Percentiles rank a stretch among this genome's conserved stretches.
phyloP scores from a whole-genome alignment of 2,113 vertebrate species.

The Brachyhypopomus gauderio region DNA sequence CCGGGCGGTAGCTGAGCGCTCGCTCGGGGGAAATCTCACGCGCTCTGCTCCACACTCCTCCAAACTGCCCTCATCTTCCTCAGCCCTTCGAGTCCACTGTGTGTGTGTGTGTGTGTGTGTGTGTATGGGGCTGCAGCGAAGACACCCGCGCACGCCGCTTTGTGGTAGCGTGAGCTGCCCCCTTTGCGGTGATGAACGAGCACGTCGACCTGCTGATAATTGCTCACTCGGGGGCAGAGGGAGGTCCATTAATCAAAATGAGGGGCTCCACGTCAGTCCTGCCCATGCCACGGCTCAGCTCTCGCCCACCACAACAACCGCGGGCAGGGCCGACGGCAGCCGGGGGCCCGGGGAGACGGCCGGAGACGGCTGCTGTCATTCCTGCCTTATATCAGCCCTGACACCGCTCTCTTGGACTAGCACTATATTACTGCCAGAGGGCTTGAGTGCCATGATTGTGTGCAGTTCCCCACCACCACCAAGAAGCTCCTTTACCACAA shows the following conservation, averaged over 20 bases:
- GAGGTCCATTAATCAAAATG: constrained; percentile 82
- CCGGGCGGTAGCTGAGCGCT: constrained; percentile 49
- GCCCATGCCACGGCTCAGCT: constrained; percentile 43
- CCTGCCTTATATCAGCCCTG: constrained; percentile 3
- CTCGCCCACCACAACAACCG: constrained; percentile 49
- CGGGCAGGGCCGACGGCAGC: constrained; percentile 21
- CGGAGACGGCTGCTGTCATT: constrained; percentile 19
- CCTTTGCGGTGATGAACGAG: constrained; percentile 79
- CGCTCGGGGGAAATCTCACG: constrained; percentile 57
- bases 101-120: neutral
- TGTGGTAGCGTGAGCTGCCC: constrained; percentile 55
- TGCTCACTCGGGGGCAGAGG: constrained; percentile 81
- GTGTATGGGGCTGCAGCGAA: neutral
- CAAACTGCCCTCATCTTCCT: constrained; percentile 46
- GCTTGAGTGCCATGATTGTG: constrained; percentile 17
- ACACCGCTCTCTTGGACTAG: constrained; percentile 12
- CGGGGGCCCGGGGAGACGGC: neutral
- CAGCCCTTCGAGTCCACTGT: neutral
- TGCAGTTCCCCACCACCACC: neutral
- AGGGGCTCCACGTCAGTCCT: constrained; percentile 66
- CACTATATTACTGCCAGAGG: neutral
- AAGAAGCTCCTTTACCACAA: constrained; percentile 11
- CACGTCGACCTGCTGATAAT: constrained; percentile 78
- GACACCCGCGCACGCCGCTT: constrained; percentile 35
- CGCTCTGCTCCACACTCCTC: constrained; percentile 46